Percentiles rank a stretch among this genome's conserved stretches.
Conservation (phyloP, 2,113 vertebrate species). For the Brachypodius melanocephalos region DNA sequence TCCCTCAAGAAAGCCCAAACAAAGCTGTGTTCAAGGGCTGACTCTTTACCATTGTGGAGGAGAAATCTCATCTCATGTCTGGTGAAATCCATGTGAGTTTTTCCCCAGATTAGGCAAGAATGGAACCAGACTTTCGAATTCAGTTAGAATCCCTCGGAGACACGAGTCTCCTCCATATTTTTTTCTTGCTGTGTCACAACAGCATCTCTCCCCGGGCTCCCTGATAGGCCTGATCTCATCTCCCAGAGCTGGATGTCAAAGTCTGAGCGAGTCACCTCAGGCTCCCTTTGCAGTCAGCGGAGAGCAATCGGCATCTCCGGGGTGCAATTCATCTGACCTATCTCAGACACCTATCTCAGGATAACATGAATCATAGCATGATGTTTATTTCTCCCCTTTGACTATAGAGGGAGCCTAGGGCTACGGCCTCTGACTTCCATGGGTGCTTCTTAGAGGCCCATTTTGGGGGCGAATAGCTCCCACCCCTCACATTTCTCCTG, state of each 20-base stretch:
- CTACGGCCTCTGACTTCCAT: conserved; percentile 44
- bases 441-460: neutral
- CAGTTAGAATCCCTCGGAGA: neutral
- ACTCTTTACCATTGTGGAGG: neutral
- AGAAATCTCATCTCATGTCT: neutral
- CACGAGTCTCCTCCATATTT: neutral
- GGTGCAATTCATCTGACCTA: conserved; percentile 62
- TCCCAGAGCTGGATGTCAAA: conserved; percentile 22
- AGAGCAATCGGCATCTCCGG: conserved; percentile 42
- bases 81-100: neutral
- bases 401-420: conserved; percentile 66
- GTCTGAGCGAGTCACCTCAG: conserved; percentile 55
- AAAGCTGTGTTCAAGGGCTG: neutral
- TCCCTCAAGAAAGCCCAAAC: neutral
- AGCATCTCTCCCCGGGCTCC: neutral
- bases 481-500: neutral
- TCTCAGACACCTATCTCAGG: conserved; percentile 63
- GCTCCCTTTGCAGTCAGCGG: conserved; percentile 43
- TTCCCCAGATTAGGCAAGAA: neutral
- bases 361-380: conserved; percentile 61
- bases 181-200: neutral
- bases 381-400: conserved; percentile 65
- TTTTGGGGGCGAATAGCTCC: neutral
- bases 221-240: conserved; percentile 52
- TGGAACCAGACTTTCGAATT: neutral